Evolutionary conservation across 1,140 invertebrate species (phyloP).

Genomic region (Pseudomyrmex sp.): DNA sequence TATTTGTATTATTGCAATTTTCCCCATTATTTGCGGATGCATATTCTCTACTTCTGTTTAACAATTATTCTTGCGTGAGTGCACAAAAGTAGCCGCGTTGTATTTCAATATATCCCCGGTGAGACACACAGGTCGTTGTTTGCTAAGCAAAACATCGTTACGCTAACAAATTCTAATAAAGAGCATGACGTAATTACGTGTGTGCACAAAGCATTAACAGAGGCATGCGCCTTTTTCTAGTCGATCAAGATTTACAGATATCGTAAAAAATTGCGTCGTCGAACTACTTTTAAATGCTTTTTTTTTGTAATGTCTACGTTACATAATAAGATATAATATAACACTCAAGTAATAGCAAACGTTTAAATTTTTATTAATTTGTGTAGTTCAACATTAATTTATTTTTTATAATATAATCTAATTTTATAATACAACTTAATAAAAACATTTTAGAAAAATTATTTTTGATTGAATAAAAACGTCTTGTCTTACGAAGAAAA

Average conservation of each 20-base stretch:
- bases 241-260: background rate
- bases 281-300: background rate
- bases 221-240: background rate
- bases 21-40: background rate
- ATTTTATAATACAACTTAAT: too few relatives aligned
- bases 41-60: background rate
- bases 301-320: background rate
- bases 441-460: too few relatives aligned
- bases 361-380: too few relatives aligned
- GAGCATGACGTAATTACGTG: constrained; percentile 23
- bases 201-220: background rate
- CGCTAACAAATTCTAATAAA: constrained; percentile 15
- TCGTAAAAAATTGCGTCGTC: background rate
- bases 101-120: constrained; percentile 5
- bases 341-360: too few relatives aligned
- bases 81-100: background rate
- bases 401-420: too few relatives aligned
- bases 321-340: background rate
- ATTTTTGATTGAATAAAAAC: too few relatives aligned
- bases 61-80: background rate
- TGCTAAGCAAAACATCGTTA: constrained; percentile 14
- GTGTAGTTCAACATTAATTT: too few relatives aligned
- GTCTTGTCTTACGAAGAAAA: background rate
- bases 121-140: background rate
- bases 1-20: background rate